Conservation (phyloP, 2,797 vertebrate species). For the Gephyroberyx darwinii region DNA sequence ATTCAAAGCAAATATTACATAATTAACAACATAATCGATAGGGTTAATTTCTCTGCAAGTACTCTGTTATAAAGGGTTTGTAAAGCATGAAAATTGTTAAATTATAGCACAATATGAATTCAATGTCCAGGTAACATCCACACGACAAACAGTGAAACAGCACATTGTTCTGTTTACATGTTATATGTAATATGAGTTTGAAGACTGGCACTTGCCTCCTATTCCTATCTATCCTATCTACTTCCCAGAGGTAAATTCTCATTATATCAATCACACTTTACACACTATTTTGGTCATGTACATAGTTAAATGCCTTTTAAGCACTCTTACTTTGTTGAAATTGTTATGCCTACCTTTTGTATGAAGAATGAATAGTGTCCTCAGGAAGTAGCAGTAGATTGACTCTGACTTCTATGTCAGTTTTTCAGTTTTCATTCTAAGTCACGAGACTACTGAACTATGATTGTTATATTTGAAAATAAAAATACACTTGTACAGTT, state of each 20-base stretch:
- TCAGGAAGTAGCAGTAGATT: neutral
- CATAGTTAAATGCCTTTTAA: neutral
- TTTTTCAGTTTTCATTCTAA: no score
- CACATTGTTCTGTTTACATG: neutral
- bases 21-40: neutral
- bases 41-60: neutral
- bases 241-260: neutral
- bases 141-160: neutral
- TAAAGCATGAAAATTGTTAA: no score
- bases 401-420: neutral
- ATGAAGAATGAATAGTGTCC: neutral
- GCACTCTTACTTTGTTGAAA: neutral
- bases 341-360: no score
- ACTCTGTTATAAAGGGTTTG: neutral
- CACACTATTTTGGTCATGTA: neutral
- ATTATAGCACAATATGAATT: neutral
- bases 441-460: no score
- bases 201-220: neutral
- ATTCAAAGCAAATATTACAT: neutral
- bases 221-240: neutral
- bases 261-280: no score
- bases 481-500: constrained; percentile 13
- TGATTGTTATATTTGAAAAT: no score
- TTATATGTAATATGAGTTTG: neutral
- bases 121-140: neutral